Percentiles rank a stretch among this genome's conserved stretches.
Conservation (phyloP, 2,113 vertebrate species). For the Lamprotornis superbus region DNA sequence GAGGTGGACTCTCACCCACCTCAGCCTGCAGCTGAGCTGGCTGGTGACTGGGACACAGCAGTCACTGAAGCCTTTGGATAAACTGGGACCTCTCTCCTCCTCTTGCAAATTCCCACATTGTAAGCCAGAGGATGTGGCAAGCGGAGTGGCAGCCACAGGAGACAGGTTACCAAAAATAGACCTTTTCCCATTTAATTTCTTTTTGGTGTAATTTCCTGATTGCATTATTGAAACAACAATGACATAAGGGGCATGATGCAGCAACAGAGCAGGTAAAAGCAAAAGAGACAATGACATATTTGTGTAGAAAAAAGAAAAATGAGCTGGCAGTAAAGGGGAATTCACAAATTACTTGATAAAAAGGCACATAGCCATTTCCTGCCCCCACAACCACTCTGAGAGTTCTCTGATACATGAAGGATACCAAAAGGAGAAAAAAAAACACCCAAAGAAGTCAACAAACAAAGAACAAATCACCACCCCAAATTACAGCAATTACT, state of each 20-base stretch:
- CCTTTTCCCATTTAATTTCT: background rate
- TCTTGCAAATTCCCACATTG: background rate
- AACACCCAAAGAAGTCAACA: background rate
- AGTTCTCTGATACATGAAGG: background rate
- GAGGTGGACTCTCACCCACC: background rate
- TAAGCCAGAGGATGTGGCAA: background rate
- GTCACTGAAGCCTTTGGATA: background rate
- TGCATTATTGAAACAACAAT: background rate
- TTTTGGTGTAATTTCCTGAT: background rate
- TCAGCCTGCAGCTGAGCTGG: background rate
- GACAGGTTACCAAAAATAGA: background rate
- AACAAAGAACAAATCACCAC: background rate
- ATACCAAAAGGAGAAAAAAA: background rate
- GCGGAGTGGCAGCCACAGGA: background rate
- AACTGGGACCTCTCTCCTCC: background rate
- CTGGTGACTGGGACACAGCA: accelerated
- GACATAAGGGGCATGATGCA: background rate
- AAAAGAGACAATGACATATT: background rate
- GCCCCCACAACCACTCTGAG: background rate
- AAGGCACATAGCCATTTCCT: background rate
- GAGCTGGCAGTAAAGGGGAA: background rate
- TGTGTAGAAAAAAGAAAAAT: background rate
- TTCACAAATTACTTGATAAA: background rate
- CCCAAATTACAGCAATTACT: conserved; percentile 1
- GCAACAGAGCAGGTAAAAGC: background rate